A percentile compares a stretch with the other conserved stretches of the same genome.
Evolutionary conservation across 2,113 vertebrate genomes (phyloP).

Genomic region (Orcinus orca): DNA sequence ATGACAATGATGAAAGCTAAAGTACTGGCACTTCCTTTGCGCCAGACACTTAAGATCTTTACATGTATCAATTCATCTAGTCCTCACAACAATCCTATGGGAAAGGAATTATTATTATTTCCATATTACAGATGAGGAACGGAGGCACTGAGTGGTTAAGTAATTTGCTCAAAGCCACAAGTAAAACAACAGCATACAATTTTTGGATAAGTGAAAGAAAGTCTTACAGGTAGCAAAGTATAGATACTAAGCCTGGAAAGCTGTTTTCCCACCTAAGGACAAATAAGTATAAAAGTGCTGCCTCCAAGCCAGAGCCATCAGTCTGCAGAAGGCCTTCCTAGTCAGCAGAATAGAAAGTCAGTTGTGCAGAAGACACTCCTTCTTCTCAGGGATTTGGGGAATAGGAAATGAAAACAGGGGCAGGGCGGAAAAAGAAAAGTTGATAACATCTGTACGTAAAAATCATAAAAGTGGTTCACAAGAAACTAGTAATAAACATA

Average conservation of each 20-base stretch:
- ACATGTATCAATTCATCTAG: neutral
- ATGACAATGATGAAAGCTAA: neutral
- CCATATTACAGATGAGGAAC: neutral
- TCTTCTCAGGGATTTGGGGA: neutral
- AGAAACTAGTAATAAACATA: neutral
- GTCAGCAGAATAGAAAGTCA: neutral
- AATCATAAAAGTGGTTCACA: neutral
- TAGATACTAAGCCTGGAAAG: neutral
- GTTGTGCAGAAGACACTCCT: neutral
- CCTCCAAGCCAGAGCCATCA: neutral
- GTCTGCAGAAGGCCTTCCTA: neutral
- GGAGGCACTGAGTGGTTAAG: neutral
- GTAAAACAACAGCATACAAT: neutral
- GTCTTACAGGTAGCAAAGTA: neutral
- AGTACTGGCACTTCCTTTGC: neutral
- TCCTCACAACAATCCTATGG: neutral
- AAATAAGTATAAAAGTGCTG: neutral
- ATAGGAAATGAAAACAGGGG: neutral
- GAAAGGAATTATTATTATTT: neutral
- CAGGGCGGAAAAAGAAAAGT: neutral
- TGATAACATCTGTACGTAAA: neutral
- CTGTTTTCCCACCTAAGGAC: neutral
- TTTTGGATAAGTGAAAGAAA: neutral
- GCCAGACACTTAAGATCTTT: neutral
- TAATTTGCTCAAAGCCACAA: neutral